These are phyloP conservation scores for Sinopyrophorus schimmeli DNA, from an alignment of 2,888 invertebrate species.

Conservation along the genomic window DNA sequence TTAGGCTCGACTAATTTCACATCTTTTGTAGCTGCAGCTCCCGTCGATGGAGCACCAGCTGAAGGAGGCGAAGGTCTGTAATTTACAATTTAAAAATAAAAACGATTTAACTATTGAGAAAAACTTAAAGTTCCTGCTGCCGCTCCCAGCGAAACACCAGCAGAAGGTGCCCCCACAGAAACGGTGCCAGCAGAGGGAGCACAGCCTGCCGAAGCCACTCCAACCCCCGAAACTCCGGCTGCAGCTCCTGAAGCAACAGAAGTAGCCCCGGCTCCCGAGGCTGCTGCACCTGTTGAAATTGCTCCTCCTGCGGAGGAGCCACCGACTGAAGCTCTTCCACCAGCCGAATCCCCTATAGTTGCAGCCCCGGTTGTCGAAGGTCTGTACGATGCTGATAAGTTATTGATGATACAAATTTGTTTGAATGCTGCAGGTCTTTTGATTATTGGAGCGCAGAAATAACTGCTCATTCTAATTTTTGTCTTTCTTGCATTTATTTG, in stretches of 20 bases:
- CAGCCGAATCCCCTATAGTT: conserved; percentile 41
- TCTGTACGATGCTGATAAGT: conserved; percentile 5
- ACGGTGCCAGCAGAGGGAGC: conserved; percentile 16
- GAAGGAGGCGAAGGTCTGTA: conserved; percentile 32
- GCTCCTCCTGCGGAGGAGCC: conserved; percentile 50
- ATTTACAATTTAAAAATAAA: too few species aligned
- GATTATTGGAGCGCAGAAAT: conserved; percentile 4
- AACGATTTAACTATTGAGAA: too few species aligned
- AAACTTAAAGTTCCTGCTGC: conserved; percentile 4
- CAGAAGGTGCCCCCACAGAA: conserved; percentile 24
- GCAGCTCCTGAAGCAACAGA: conserved; percentile 38
- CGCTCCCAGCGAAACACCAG: conserved; percentile 28
- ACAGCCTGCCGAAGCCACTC: conserved; percentile 30
- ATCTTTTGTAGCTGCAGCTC: conserved; percentile 33
- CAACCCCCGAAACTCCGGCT: conserved; percentile 47
- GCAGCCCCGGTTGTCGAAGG: neutral
- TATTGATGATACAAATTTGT: neutral
- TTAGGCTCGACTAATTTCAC: neutral
- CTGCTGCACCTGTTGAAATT: conserved; percentile 42
- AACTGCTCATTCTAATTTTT: neutral
- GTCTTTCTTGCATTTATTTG: neutral
- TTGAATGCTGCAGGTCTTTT: conserved; percentile 5
- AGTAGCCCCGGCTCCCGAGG: conserved; percentile 21
- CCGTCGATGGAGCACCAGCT: conserved; percentile 34
- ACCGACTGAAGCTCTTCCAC: too few species aligned